These are phyloP conservation scores for Catonia carolina DNA, from an alignment of 2,888 invertebrate genomes.

Conservation along the genomic window DNA sequence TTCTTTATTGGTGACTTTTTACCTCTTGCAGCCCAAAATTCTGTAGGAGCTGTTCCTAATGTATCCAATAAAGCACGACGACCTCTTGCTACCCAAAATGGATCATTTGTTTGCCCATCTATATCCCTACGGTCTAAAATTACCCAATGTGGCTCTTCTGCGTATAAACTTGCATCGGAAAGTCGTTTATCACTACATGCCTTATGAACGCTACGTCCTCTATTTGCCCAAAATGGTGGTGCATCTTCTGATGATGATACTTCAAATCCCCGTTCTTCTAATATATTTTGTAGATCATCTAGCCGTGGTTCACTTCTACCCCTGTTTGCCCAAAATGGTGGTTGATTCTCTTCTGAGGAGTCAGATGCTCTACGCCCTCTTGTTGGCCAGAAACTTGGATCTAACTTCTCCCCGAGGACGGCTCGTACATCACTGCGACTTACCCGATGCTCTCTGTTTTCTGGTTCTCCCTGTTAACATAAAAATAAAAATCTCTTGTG, in stretches of 20 bases:
- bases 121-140: slow-evolving; percentile 26
- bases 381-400: slow-evolving; percentile 34
- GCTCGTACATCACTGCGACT: slow-evolving; percentile 30
- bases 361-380: slow-evolving; percentile 27
- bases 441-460: slow-evolving; percentile 19
- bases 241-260: background rate
- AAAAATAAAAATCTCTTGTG: too few relatives aligned
- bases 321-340: slow-evolving; percentile 31
- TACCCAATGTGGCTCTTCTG: slow-evolving; percentile 29
- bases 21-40: slow-evolving; percentile 24
- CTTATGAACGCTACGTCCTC: slow-evolving; percentile 21
- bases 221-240: slow-evolving; percentile 30
- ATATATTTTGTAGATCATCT: slow-evolving; percentile 14
- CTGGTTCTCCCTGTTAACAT: slow-evolving; percentile 18
- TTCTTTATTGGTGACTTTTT: slow-evolving; percentile 21
- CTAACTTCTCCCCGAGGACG: slow-evolving; percentile 29
- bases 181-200: slow-evolving; percentile 10
- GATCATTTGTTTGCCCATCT: slow-evolving; percentile 15
- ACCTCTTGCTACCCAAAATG: slow-evolving; percentile 19
- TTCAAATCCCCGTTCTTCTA: slow-evolving; percentile 1
- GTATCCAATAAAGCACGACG: slow-evolving; percentile 18
- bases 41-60: slow-evolving; percentile 7
- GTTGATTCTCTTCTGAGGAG: slow-evolving; percentile 23
- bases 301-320: slow-evolving; percentile 16
- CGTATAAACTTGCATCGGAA: slow-evolving; percentile 23